Conservation (phyloP, 2,113 vertebrate species). For the Thymallus thymallus region DNA sequence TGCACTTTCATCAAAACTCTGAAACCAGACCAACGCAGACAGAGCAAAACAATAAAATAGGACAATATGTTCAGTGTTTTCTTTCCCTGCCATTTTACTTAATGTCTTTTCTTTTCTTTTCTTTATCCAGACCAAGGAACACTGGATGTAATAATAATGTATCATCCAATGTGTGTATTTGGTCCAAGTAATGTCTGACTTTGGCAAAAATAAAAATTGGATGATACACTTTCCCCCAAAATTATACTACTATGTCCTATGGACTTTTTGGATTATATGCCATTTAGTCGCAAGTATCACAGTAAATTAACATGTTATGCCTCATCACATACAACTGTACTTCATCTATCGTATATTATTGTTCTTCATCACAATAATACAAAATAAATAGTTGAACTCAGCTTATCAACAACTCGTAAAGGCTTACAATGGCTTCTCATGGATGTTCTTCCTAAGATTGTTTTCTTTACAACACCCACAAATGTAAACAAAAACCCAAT, state of each 20-base stretch:
- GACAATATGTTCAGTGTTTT: slow-evolving; percentile 11
- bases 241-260: neutral
- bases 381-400: slow-evolving; percentile 56
- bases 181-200: slow-evolving; percentile 29
- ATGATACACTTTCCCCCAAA: slow-evolving; percentile 11
- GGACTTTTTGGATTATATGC: slow-evolving; percentile 24
- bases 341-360: slow-evolving; percentile 34
- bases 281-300: slow-evolving; percentile 38
- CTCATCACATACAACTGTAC: slow-evolving; percentile 27
- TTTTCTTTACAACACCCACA: slow-evolving; percentile 31
- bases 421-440: slow-evolving; percentile 49
- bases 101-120: neutral
- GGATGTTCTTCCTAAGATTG: slow-evolving; percentile 4
- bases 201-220: slow-evolving; percentile 62
- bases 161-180: slow-evolving; percentile 20
- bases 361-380: slow-evolving; percentile 37
- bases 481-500: slow-evolving; percentile 55
- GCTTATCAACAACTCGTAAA: slow-evolving; percentile 40
- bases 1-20: neutral
- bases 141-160: neutral
- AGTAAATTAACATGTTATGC: slow-evolving; percentile 31
- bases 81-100: slow-evolving; percentile 7
- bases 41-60: slow-evolving; percentile 33
- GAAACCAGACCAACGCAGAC: slow-evolving; percentile 16
- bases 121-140: slow-evolving; percentile 22